Percentiles rank a stretch among this genome's conserved stretches.
Evolutionary conservation across 2,888 invertebrate species (phyloP).

Genomic region (Drosophila nr. fundita): DNA sequence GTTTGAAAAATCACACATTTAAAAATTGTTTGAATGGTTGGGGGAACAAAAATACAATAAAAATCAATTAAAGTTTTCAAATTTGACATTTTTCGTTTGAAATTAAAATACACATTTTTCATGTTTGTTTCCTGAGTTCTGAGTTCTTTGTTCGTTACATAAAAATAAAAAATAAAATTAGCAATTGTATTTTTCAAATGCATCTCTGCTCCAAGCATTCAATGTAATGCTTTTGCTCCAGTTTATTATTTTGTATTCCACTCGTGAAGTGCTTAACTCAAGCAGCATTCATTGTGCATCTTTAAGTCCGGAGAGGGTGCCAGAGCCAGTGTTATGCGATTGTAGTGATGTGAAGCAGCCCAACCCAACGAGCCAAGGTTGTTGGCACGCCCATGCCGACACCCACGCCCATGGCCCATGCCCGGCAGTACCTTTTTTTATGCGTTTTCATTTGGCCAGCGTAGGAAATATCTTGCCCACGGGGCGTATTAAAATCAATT

Average conservation of each 20-base stretch:
- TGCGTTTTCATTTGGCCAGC: conserved; percentile 78
- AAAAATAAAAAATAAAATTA: not conserved
- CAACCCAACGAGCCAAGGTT: conserved; percentile 42
- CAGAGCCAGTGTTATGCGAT: conserved; percentile 47
- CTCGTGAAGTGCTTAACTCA: conserved; percentile 52
- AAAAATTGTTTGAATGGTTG: not conserved
- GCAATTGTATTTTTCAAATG: not conserved
- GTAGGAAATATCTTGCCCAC: conserved; percentile 79
- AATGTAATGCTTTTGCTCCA: conserved; percentile 34
- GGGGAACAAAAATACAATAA: not conserved
- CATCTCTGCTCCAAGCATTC: not conserved
- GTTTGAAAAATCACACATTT: not conserved
- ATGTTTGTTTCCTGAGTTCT: not conserved
- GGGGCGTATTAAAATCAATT: conserved; percentile 81
- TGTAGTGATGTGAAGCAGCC: conserved; percentile 45
- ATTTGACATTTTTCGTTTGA: not conserved
- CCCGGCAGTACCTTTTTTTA: conserved; percentile 55
- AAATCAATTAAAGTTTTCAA: not conserved
- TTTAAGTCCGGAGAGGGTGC: conserved; percentile 38
- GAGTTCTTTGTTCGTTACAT: not conserved
- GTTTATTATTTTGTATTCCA: conserved; percentile 16
- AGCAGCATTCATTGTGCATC: conserved; percentile 58
- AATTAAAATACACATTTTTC: not conserved
- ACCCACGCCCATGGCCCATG: conserved; percentile 8
- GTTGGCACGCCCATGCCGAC: conserved; percentile 38